A percentile compares a stretch with the other conserved stretches of the same genome.
phyloP scores from a whole-genome alignment of 1,140 invertebrate genomes.

The Matsumurasca onukii region DNA sequence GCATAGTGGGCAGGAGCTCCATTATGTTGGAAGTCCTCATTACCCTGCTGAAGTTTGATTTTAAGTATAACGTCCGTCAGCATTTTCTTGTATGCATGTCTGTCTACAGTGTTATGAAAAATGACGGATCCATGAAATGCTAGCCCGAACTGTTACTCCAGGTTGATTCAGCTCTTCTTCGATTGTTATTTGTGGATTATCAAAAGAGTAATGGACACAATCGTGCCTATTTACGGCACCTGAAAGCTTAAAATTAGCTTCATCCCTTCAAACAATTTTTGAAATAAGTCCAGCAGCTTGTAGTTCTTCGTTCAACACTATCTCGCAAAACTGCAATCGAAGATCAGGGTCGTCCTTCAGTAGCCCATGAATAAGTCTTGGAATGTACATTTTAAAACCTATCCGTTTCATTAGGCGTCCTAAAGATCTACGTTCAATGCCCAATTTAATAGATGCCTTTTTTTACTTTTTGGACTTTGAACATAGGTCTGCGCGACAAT shows the following conservation, averaged over 20 bases:
- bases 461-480: constrained; percentile 6
- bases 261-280: not conserved
- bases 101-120: constrained; percentile 2
- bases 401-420: constrained; percentile 1
- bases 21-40: not conserved
- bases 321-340: constrained; percentile 15
- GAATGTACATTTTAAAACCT: no score
- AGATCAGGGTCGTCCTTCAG: constrained; percentile 12
- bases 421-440: not conserved
- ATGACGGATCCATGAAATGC: constrained; percentile 5
- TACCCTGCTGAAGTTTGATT: no score
- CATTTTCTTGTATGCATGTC: no score
- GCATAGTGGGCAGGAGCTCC: constrained; percentile 3
- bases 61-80: no score
- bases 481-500: constrained; percentile 5
- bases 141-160: constrained; percentile 5
- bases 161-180: constrained; percentile 9
- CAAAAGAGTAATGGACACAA: no score
- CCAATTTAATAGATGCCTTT: constrained; percentile 1
- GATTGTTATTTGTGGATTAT: constrained; percentile 12
- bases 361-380: no score
- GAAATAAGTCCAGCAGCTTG: no score
- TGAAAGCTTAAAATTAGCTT: constrained; percentile 8
- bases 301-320: constrained; percentile 11
- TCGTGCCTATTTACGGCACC: no score